phyloP scores from a whole-genome alignment of 2,113 vertebrate genomes.

The Electrona antarctica region DNA sequence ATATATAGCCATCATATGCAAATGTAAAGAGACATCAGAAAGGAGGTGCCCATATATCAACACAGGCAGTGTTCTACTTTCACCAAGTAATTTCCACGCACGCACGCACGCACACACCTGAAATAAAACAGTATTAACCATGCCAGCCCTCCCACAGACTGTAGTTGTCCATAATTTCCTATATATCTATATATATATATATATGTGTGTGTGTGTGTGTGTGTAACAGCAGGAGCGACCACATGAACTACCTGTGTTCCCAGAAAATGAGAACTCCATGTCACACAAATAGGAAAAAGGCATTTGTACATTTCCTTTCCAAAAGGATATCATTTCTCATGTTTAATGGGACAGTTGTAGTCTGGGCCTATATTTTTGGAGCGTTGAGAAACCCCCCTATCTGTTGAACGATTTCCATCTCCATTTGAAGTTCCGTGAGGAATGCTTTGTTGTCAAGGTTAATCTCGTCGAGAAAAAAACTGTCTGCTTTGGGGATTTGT shows the following conservation, averaged over 20 bases:
- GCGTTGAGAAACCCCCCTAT: constrained; percentile 23
- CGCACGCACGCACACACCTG: neutral
- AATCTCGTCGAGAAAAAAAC: constrained; percentile 42
- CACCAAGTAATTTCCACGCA: neutral
- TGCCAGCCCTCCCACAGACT: no score
- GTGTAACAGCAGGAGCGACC: no score
- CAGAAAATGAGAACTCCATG: neutral
- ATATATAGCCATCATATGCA: neutral
- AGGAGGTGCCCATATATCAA: no score
- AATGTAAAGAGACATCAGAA: no score
- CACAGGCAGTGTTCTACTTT: no score
- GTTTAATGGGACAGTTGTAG: constrained; percentile 51
- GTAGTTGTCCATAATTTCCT: no score
- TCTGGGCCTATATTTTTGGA: constrained; percentile 51
- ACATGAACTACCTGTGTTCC: neutral
- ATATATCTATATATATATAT: no score
- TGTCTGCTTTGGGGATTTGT: constrained; percentile 54
- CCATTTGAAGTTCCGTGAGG: constrained; percentile 57
- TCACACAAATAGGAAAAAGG: constrained; percentile 22
- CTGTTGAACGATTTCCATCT: constrained; percentile 48
- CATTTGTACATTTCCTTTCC: constrained; percentile 8
- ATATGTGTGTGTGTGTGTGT: no score
- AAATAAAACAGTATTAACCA: no score
- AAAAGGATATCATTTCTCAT: constrained; percentile 58
- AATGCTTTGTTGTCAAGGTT: constrained; percentile 71